Base-by-base conservation (phyloP, 2,113 vertebrate species). In the Manacus vitellinus region DNA sequence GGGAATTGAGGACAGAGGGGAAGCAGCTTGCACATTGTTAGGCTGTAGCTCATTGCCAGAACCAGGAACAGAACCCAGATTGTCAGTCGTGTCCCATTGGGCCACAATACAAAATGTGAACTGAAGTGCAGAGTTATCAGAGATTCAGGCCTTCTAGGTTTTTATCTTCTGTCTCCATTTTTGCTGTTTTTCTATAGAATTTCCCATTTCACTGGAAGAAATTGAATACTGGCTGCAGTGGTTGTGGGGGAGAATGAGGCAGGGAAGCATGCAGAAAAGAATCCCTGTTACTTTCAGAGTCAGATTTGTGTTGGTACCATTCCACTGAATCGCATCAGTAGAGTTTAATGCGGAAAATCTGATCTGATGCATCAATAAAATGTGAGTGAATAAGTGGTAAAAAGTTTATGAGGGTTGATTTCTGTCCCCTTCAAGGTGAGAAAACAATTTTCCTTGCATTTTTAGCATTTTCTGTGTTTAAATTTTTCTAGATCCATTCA, bases 11-110 rank as follows among this genome's bases (percentile, higher is more conserved):
- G 94, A 95, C 92, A 95, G 91, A 94, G 96, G 76, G 83, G 93
- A 91, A 94, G 94, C 96, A 97, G 92, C 94, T 97, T 96, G 94
- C 91, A 63, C 61, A 92, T 94, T 92, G 90, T 94, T 95, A 93
- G 67, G 25, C 78, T 80, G 55, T 23, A 95, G 79, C 76, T 95
- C 68, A 19, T 54, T 95, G 94, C 96, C 96, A 97, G 96, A 92
- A 95, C 94, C 88, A 92, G 92, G 79, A 91, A 88, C 88, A 92
- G 94, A 95, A 95, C 88, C 92, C 95, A 96, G 88, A 96, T 97
- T 96, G 94, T 88, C 90, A 85, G 92, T 89, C 67, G 0, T 91
- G 72, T 97, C 95, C 96, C 94, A 75, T 71, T 95, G 94, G 94
- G 73, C 94, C 93, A 71, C 43, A 65, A 79, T 51, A 46, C 59